Conservation (phyloP, 2,797 vertebrate genomes). For the Bradypus variegatus region DNA sequence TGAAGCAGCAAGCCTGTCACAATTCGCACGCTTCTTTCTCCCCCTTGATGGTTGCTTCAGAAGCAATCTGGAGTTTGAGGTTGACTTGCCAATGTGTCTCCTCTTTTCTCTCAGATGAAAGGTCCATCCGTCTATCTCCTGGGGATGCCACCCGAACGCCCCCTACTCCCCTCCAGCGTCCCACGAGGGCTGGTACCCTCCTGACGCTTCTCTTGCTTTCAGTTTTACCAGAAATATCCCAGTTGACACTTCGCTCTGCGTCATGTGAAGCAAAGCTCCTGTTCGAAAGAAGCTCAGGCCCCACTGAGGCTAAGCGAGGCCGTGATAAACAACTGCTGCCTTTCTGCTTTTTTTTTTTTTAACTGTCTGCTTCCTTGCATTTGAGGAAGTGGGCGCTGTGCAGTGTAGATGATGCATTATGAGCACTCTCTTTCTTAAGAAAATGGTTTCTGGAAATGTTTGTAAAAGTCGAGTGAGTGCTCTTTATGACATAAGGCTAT, state of each 20-base stretch:
- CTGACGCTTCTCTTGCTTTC: slow-evolving; percentile 43
- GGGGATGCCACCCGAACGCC: not conserved
- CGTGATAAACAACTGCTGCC: slow-evolving; percentile 52
- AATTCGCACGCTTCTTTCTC: not conserved
- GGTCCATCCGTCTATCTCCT: slow-evolving; percentile 26
- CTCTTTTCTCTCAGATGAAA: slow-evolving; percentile 38
- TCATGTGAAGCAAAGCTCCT: slow-evolving; percentile 41
- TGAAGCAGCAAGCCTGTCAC: not conserved
- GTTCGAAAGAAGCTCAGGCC: slow-evolving; percentile 53
- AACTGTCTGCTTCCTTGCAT: slow-evolving; percentile 63
- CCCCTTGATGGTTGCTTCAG: not conserved
- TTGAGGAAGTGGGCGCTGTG: slow-evolving; percentile 72
- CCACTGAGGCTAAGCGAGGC: slow-evolving; percentile 40
- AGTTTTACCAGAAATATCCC: slow-evolving; percentile 51
- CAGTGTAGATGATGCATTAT: not conserved
- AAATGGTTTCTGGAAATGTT: slow-evolving; percentile 42
- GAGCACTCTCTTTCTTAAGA: slow-evolving; percentile 50
- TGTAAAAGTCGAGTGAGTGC: not conserved
- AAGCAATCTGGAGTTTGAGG: not conserved
- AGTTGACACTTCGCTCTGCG: slow-evolving; percentile 5
- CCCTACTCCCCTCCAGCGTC: not conserved
- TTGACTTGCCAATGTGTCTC: slow-evolving; percentile 16
- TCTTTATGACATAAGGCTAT: not conserved
- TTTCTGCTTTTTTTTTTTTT: slow-evolving; percentile 42
- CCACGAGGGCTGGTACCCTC: not conserved